Conservation (phyloP, 2,888 invertebrate genomes). For the Drosophila atripex region DNA sequence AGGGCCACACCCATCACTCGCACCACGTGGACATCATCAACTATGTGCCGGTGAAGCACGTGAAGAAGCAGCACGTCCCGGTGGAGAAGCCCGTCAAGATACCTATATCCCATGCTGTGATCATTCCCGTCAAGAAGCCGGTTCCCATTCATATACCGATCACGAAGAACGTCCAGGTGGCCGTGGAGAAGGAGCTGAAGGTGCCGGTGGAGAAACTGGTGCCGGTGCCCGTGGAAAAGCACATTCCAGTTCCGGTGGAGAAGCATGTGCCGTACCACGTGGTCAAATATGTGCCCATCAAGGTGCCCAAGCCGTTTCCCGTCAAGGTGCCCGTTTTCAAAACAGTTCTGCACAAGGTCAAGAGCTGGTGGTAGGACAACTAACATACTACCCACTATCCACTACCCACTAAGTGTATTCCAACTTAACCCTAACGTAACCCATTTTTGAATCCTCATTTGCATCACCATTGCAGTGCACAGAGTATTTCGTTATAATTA, state of each 20-base stretch:
- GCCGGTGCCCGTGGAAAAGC: conserved; percentile 89
- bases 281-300: conserved; percentile 90
- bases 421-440: conserved; percentile 1
- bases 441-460: conserved; percentile 11
- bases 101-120: conserved; percentile 90
- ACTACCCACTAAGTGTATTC: neutral
- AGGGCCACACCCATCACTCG: conserved; percentile 47
- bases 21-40: conserved; percentile 85
- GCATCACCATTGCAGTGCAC: conserved; percentile 18
- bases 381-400: neutral
- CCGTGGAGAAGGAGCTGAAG: conserved; percentile 87
- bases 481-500: conserved; percentile 45
- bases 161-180: conserved; percentile 89
- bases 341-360: conserved; percentile 86
- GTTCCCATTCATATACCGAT: conserved; percentile 91
- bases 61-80: conserved; percentile 90
- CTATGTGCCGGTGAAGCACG: conserved; percentile 87
- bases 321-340: conserved; percentile 89
- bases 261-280: conserved; percentile 89
- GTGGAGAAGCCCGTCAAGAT: conserved; percentile 89
- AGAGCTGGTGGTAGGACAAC: conserved; percentile 81
- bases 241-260: conserved; percentile 90
- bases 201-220: conserved; percentile 87
- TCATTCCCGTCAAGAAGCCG: conserved; percentile 90
- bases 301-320: conserved; percentile 91